Evolutionary conservation across 1,140 invertebrate species (phyloP).

Genomic region (Ceratina calcarata): DNA sequence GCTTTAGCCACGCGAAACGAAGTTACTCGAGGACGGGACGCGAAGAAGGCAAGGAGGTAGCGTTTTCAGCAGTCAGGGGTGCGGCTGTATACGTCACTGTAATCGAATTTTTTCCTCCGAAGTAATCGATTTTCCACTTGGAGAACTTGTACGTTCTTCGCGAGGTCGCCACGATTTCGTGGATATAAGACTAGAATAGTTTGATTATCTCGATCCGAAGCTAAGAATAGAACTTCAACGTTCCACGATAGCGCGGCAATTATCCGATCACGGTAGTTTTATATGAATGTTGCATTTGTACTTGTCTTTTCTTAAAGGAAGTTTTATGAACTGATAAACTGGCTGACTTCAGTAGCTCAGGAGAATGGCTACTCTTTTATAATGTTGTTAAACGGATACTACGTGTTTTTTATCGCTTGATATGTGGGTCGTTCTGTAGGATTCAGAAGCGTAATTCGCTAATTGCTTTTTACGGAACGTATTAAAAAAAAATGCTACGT

Average conservation of each 20-base stretch:
- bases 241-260: not conserved
- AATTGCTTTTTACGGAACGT: too few species aligned
- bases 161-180: not conserved
- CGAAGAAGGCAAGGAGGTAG: not conserved
- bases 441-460: too few species aligned
- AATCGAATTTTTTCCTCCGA: slow-evolving; percentile 15
- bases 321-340: too few species aligned
- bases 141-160: not conserved
- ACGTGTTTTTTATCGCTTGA: too few species aligned
- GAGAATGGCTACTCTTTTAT: too few species aligned
- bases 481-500: too few species aligned
- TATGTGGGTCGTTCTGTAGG: too few species aligned
- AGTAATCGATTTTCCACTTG: not conserved
- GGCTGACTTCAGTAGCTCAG: too few species aligned
- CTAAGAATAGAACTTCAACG: not conserved
- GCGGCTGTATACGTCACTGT: not conserved
- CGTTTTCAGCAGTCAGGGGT: slow-evolving; percentile 1
- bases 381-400: too few species aligned
- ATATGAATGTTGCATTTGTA: too few species aligned
- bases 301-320: too few species aligned
- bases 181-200: not conserved
- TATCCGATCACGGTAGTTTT: too few species aligned
- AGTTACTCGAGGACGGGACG: not conserved
- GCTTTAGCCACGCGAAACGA: slow-evolving; percentile 11
- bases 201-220: not conserved